Evolutionary conservation across 2,797 vertebrate species (phyloP), one percentile per base, ranked within the genome.

Genomic region (Etheostoma perlongum): DNA sequence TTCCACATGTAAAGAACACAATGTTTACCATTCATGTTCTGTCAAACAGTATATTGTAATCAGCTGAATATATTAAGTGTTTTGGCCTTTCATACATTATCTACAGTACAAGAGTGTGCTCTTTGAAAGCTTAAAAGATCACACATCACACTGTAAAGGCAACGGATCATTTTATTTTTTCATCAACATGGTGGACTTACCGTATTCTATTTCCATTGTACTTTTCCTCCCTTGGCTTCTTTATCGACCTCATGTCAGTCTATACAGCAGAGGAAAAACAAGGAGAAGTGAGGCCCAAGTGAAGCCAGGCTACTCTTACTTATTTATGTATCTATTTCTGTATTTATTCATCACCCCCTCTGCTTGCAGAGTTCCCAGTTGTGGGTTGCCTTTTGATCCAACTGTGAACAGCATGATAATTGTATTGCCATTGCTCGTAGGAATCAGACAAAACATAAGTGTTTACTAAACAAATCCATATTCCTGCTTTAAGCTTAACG

Each of bases 311-410:
- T 85, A 67, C 76, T 74, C 78, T 91, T 88, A 92, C 86, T 94
- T 93, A 94, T 95, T 94, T 89, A 94, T 94, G 84, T 92, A 88
- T 92, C 90, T 88, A 77, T 95, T 94, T 91, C 88, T 91, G 82
- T 93, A 91, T 94, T 92, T 94, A 93, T 94, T 92, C 90, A 90
- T 93, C 85, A 87, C 79, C 82, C 77, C 71, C 75, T 85, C 72
- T 72, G 66, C 86, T 91, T 46, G 79, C 80, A 53, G 79, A 79
- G 78, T 72, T 88, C 79, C 84, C 79, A 73, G 74, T 88, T 88
- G 83, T 19, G 46, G 67, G 62, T 78, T 88, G 73, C 63, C 67
- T 85, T 91, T 90, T 53, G 42, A 83, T 91, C 81, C 75, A 63
- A 60, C 77, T 89, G 84, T 89, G 92, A 88, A 86, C 78, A 36